A percentile compares a stretch with the other conserved stretches of the same genome.
Conservation (phyloP, 2,113 vertebrate species). For the Macquaria ambigua region DNA sequence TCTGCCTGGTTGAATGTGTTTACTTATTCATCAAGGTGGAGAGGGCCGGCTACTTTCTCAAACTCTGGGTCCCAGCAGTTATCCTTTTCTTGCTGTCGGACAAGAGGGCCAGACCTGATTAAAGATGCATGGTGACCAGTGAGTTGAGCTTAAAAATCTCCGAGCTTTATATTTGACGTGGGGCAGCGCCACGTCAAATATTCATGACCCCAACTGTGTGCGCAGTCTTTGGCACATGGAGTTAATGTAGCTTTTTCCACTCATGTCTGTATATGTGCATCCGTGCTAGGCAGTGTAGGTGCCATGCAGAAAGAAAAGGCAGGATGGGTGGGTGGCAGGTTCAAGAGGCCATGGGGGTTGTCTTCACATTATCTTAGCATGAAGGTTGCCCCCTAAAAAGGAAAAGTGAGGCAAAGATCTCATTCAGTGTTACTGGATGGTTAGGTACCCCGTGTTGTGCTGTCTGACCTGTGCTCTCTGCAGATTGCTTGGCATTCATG, state of each 20-base stretch:
- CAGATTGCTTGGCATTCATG: slow-evolving; percentile 25
- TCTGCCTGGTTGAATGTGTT: slow-evolving; percentile 66
- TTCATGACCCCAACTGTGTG: slow-evolving; percentile 64
- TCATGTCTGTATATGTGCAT: slow-evolving; percentile 13
- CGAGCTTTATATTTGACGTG: slow-evolving; percentile 40
- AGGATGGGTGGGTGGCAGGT: not conserved
- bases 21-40: slow-evolving; percentile 81
- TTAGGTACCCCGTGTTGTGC: not conserved
- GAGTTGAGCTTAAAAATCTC: slow-evolving; percentile 74
- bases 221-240: slow-evolving; percentile 40
- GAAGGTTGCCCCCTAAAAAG: not conserved
- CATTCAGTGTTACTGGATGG: not conserved
- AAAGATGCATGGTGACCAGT: slow-evolving; percentile 80
- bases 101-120: slow-evolving; percentile 69
- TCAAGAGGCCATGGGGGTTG: not conserved
- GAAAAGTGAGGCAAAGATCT: not conserved
- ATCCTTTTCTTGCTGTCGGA: slow-evolving; percentile 66
- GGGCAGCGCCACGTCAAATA: slow-evolving; percentile 73
- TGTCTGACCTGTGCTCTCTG: slow-evolving; percentile 18
- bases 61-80: slow-evolving; percentile 62
- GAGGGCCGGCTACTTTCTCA: slow-evolving; percentile 42
- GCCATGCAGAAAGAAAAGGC: not conserved
- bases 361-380: not conserved
- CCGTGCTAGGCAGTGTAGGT: slow-evolving; percentile 19
- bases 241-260: slow-evolving; percentile 41